Base-by-base conservation (phyloP, 2,797 vertebrate species). In the Eurystomus glaucurus region DNA sequence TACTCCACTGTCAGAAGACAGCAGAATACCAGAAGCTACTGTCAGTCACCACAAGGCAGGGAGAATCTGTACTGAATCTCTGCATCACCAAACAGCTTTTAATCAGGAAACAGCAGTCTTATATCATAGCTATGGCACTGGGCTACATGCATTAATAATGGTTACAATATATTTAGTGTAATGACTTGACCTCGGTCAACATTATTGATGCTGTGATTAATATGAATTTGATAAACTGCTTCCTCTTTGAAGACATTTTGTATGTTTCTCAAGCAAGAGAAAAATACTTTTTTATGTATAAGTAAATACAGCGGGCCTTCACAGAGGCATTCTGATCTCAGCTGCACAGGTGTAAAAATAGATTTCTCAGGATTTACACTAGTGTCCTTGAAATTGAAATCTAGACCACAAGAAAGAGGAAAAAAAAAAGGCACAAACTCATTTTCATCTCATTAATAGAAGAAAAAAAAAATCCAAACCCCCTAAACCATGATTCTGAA, bases 141-240 rank as follows among this genome's bases (percentile, higher is more conserved):
- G 90, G 78, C 87, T 97, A 96, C 87, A 46, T 70, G 93, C 95
- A 92, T 97, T 97, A 97, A 96, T 97, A 98, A 97, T 57, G 76
- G 97, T 96, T 96, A 98, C 96, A 96, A 96, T 96, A 95, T 97
- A 98, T 97, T 98, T 98, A 98, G 97, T 97, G 97, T 97, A 97
- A 98, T 97, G 97, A 96, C 94, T 95, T 98, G 97, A 98, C 98
- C 98, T 93, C 64, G 17, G 97, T 97, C 95, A 88, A 90, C 96
- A 95, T 93, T 93, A 95, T 75, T 76, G 97, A 96, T 90, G 84
- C 95, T 88, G 58, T 97, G 97, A 98, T 98, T 98, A 98, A 98
- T 93, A 97, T 29, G 95, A 93, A 95, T 97, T 96, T 98, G 98
- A 98, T 96, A 96, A 98, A 97, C 98, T 97, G 92, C 95, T 98